Evolutionary conservation across 2,797 vertebrate genomes (phyloP).

Genomic region (Limosa lapponica): DNA sequence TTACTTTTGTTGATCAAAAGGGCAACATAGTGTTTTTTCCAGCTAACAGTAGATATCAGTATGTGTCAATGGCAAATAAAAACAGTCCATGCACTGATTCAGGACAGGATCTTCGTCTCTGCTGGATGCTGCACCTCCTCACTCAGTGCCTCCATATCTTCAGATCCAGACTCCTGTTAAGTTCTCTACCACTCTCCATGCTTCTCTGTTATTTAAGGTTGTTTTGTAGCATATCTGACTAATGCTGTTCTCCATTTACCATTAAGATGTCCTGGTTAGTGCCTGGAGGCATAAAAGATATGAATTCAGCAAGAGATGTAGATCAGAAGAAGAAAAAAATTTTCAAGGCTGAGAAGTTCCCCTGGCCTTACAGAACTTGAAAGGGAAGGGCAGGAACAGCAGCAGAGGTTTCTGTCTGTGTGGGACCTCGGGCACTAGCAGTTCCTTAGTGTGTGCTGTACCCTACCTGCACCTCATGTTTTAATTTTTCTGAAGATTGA

Average conservation of each 20-base stretch:
- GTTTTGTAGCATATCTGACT: neutral
- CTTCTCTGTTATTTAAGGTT: neutral
- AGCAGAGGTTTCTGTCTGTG: neutral
- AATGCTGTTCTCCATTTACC: neutral
- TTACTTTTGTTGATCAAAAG: neutral
- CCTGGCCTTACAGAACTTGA: neutral
- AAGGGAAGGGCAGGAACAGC: neutral
- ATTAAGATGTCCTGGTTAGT: neutral
- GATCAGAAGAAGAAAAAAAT: neutral
- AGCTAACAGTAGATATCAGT: neutral
- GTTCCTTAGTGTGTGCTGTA: neutral
- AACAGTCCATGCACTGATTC: neutral
- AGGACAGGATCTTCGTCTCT: neutral
- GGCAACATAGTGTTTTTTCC: neutral
- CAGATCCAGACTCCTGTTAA: neutral
- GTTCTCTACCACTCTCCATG: neutral
- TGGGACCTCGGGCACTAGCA: accelerated
- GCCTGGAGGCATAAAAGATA: neutral
- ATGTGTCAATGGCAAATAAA: neutral
- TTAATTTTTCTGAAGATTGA: neutral
- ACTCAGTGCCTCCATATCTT: neutral
- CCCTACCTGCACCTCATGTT: neutral
- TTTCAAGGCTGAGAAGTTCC: neutral
- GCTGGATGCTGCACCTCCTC: neutral
- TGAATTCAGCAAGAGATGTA: neutral